Percentiles rank a stretch among this genome's conserved stretches.
Conservation (phyloP, 2,797 vertebrate species). For the Lepilemur septentrionalis region DNA sequence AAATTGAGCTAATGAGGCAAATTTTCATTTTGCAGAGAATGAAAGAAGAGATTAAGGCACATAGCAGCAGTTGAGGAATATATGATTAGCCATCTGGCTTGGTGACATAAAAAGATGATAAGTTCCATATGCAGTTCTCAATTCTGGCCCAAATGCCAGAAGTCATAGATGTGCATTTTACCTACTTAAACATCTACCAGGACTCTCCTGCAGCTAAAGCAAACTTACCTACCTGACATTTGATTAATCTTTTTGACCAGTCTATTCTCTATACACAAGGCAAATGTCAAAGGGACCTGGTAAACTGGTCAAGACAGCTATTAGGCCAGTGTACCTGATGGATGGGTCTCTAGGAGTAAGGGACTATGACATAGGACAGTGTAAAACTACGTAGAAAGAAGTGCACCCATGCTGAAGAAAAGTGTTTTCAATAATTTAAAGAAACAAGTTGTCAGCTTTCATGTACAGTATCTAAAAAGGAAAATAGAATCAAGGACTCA, state of each 20-base stretch:
- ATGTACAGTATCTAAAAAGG: neutral
- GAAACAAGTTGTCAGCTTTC: neutral
- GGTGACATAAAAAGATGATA: neutral
- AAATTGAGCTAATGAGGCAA: constrained; percentile 12
- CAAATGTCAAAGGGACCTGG: neutral
- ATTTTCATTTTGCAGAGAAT: constrained; percentile 36
- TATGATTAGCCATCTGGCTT: neutral
- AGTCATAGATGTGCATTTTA: neutral
- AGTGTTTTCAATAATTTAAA: neutral
- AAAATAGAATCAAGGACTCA: neutral
- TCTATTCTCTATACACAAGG: neutral
- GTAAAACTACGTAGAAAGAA: neutral
- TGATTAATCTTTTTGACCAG: neutral
- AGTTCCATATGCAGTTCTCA: neutral
- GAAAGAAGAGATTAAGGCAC: neutral
- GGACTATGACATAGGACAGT: neutral
- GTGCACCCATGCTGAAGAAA: neutral
- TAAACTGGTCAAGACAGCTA: neutral
- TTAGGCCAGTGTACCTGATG: neutral
- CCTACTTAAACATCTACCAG: neutral
- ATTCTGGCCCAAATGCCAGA: neutral
- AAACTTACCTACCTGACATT: neutral
- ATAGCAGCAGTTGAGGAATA: neutral
- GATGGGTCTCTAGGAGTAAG: neutral
- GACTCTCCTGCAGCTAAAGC: neutral